phyloP scores from a whole-genome alignment of 2,113 vertebrate species.

The Oncorhynchus gorbuscha region DNA sequence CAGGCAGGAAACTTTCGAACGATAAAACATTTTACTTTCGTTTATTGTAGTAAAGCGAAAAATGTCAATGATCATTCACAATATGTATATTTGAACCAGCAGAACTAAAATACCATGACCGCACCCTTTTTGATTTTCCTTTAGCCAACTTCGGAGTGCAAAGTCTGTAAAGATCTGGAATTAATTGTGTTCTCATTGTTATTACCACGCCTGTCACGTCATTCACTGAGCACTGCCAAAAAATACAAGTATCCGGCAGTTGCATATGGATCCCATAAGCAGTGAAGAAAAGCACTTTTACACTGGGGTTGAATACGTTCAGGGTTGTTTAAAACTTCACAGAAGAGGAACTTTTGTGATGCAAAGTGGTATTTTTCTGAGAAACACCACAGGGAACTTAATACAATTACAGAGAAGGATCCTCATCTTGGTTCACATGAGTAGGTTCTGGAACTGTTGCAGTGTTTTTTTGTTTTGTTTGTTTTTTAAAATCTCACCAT shows the following conservation, averaged over 20 bases:
- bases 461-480: neutral
- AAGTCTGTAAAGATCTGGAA: conserved; percentile 54
- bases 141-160: neutral
- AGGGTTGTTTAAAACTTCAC: conserved; percentile 1
- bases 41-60: conserved; percentile 30
- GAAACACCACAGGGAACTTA: conserved; percentile 10
- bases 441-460: neutral
- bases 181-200: conserved; percentile 71
- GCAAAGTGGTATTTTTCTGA: conserved; percentile 13
- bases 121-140: conserved; percentile 25
- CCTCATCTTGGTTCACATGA: neutral
- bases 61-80: conserved; percentile 9
- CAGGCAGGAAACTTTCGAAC: conserved; percentile 64
- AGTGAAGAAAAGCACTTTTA: conserved; percentile 33
- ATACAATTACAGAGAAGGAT: neutral
- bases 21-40: conserved; percentile 16
- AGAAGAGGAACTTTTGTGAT: conserved; percentile 51
- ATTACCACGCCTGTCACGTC: conserved; percentile 79
- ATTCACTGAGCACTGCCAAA: conserved; percentile 61
- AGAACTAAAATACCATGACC: conserved; percentile 15
- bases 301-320: neutral
- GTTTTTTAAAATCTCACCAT: neutral
- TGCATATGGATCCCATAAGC: conserved; percentile 41
- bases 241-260: conserved; percentile 65
- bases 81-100: neutral